These are phyloP conservation scores for Acholoe squamosa DNA, from an alignment of 2,888 invertebrate genomes.

Conservation along the genomic window DNA sequence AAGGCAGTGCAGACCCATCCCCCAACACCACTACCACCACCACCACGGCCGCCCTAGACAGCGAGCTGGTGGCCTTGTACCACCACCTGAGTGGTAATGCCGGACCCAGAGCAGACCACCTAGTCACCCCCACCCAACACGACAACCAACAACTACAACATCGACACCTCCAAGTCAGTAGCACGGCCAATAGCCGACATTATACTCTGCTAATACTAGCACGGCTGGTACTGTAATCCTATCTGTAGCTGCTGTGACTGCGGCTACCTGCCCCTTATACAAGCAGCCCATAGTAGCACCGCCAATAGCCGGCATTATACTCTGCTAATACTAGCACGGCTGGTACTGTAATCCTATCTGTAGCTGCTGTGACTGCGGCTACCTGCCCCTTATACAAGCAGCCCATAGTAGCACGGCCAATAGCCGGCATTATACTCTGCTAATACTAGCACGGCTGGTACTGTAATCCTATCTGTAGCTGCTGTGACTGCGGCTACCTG, in stretches of 20 bases:
- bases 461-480: no score
- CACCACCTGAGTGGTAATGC: neutral
- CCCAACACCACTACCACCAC: conserved; percentile 49
- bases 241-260: no score
- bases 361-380: no score
- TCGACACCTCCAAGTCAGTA: conserved; percentile 59
- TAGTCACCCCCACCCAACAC: neutral
- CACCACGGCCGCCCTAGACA: conserved; percentile 51
- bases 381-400: no score
- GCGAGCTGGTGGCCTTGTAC: neutral
- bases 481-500: no score
- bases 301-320: neutral
- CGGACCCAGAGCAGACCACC: no score
- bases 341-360: no score
- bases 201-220: neutral
- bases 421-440: neutral
- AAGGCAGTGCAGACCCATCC: conserved; percentile 10
- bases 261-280: no score
- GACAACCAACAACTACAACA: neutral
- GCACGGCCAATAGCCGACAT: neutral
- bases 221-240: no score
- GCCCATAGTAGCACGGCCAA: conserved; percentile 9
- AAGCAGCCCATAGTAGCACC: neutral
- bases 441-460: no score
- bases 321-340: no score